Conservation (phyloP, 2,113 vertebrate species). For the Upupa epops region DNA sequence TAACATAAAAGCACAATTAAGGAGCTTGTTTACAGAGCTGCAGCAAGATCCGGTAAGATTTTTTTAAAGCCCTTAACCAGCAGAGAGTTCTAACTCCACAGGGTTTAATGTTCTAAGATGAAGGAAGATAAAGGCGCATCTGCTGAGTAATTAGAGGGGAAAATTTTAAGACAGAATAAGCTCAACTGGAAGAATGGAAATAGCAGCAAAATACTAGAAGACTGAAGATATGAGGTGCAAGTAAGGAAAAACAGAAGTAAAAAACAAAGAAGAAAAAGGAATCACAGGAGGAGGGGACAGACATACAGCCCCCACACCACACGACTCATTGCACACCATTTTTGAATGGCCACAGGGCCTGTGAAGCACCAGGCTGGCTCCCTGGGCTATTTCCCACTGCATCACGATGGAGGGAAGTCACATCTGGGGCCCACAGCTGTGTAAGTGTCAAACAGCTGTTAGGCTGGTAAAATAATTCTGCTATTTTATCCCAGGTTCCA, state of each 20-base stretch:
- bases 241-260: neutral
- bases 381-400: neutral
- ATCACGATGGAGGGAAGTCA: neutral
- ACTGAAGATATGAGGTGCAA: neutral
- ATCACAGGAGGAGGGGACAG: neutral
- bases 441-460: neutral
- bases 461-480: too few species aligned
- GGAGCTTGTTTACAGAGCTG: conserved; percentile 23
- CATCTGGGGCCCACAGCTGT: neutral
- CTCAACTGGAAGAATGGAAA: neutral
- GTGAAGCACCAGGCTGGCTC: neutral
- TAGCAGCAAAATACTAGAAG: neutral
- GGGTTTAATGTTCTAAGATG: conserved; percentile 26
- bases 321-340: accelerated
- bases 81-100: neutral
- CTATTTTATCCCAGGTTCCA: neutral
- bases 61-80: neutral
- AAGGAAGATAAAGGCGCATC: neutral
- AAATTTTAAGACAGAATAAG: neutral
- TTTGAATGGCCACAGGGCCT: neutral
- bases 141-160: conserved; percentile 1
- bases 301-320: neutral
- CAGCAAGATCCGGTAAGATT: conserved; percentile 27
- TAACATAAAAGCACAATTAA: conserved; percentile 51
- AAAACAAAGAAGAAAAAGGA: neutral